Percentiles rank a stretch among this genome's conserved stretches.
Conservation (phyloP, 92 coral and sea anemone genomes). For the Siderastrea radians region DNA sequence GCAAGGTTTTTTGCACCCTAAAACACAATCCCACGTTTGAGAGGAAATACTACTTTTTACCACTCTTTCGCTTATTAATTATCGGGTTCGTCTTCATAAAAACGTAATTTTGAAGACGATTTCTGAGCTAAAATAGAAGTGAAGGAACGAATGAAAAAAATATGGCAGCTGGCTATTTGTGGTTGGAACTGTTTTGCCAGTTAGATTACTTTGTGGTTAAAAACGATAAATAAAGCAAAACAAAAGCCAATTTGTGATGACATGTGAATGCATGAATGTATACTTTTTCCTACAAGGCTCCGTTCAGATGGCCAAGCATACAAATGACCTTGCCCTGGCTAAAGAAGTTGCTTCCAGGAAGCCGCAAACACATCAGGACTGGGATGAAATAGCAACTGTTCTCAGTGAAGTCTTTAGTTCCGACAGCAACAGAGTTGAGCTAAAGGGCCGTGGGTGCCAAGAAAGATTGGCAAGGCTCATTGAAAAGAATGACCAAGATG, state of each 20-base stretch:
- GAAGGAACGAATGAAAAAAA: neutral
- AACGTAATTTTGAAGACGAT: neutral
- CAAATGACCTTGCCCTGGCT: too few relatives aligned
- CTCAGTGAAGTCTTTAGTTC: conserved; percentile 32
- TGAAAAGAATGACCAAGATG: conserved; percentile 38
- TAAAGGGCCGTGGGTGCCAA: too few relatives aligned
- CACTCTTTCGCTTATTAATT: neutral
- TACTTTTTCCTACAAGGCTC: too few relatives aligned
- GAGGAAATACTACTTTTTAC: neutral
- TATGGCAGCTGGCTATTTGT: too few relatives aligned
- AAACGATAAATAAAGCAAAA: too few relatives aligned
- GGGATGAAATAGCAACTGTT: conserved; percentile 20
- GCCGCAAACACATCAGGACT: conserved; percentile 38
- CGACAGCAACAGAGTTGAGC: neutral
- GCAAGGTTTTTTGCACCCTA: neutral
- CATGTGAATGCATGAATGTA: too few relatives aligned
- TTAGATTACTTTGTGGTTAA: too few relatives aligned
- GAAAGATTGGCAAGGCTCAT: conserved; percentile 35
- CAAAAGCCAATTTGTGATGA: too few relatives aligned
- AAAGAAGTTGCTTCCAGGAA: neutral
- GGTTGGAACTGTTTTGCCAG: too few relatives aligned
- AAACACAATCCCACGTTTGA: neutral
- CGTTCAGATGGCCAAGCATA: too few relatives aligned
- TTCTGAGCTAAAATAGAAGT: neutral
- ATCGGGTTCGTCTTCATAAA: neutral